A percentile compares a stretch with the other conserved stretches of the same genome.
Evolutionary conservation across 2,113 vertebrate genomes (phyloP).

Genomic region (Craseonycteris thonglongyai): DNA sequence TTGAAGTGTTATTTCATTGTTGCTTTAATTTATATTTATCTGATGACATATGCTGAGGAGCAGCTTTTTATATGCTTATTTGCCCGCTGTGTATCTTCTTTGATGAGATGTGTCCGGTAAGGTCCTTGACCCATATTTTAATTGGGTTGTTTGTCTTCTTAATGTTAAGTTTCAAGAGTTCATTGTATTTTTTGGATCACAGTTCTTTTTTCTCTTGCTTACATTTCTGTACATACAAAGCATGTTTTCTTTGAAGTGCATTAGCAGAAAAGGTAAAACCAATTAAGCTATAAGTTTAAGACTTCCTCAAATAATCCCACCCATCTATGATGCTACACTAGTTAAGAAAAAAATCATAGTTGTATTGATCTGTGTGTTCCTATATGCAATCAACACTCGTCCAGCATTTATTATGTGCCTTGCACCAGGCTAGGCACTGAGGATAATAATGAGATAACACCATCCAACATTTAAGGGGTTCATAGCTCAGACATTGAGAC

Average conservation of each 20-base stretch:
- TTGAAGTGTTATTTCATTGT: not conserved
- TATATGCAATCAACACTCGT: not conserved
- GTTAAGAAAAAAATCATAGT: not conserved
- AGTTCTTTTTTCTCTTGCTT: not conserved
- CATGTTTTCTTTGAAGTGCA: not conserved
- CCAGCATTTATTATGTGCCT: not conserved
- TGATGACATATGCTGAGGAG: not conserved
- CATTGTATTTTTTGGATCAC: not conserved
- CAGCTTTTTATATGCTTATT: not conserved
- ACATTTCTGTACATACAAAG: not conserved
- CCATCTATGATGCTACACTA: not conserved
- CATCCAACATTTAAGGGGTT: not conserved
- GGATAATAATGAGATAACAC: not conserved
- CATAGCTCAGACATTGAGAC: not conserved
- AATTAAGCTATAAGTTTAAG: not conserved
- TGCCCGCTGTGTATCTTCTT: not conserved
- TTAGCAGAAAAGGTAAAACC: not conserved
- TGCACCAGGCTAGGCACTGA: too few relatives aligned
- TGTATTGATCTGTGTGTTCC: not conserved
- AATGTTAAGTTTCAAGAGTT: not conserved
- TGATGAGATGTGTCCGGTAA: not conserved
- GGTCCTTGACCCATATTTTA: not conserved
- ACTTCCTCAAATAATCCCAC: not conserved
- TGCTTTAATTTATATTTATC: not conserved
- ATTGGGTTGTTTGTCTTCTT: not conserved